Evolutionary conservation across 2,113 vertebrate genomes (phyloP).

Genomic region (Ahaetulla prasina): DNA sequence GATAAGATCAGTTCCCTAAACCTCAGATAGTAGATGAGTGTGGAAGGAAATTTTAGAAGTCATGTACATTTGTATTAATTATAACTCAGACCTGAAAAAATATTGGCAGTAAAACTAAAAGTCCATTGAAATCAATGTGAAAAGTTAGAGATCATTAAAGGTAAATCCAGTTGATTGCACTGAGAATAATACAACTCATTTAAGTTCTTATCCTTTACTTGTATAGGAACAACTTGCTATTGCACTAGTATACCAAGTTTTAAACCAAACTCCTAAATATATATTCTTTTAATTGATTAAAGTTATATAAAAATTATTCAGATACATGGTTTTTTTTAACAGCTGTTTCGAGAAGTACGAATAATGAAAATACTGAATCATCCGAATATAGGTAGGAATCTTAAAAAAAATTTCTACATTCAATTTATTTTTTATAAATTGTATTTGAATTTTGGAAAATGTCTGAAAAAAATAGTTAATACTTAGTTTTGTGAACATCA

Average conservation of each 20-base stretch:
- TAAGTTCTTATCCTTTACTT: neutral
- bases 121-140: neutral
- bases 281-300: neutral
- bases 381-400: constrained; percentile 90
- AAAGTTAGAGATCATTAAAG: neutral
- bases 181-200: neutral
- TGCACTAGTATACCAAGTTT: neutral
- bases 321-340: constrained; percentile 61
- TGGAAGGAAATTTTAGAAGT: neutral
- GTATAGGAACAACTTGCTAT: neutral
- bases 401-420: constrained; percentile 17
- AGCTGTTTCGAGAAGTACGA: constrained; percentile 97
- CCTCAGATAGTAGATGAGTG: neutral
- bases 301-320: constrained; percentile 10
- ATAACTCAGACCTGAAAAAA: neutral
- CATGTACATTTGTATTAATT: neutral
- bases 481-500: neutral
- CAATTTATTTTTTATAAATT: neutral
- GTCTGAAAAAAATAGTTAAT: neutral
- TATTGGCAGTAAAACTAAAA: neutral
- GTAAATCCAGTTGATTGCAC: neutral
- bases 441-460: neutral
- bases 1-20: neutral
- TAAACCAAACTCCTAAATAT: neutral
- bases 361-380: constrained; percentile 99